Evolutionary conservation across 2,888 invertebrate genomes (phyloP).

Genomic region (Tanytarsus gracilentus): DNA sequence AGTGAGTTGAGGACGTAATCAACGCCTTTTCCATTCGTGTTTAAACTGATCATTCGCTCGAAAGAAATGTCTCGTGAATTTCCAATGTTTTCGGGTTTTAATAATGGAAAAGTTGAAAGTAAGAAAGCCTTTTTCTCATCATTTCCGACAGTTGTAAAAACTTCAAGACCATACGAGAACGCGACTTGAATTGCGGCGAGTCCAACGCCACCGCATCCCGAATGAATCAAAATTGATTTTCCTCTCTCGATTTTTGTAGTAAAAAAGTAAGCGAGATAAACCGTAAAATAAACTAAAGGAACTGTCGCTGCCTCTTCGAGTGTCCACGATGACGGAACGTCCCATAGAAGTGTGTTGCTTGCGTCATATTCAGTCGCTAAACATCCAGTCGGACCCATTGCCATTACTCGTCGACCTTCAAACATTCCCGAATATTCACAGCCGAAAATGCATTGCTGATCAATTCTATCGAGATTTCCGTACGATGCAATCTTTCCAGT

Average conservation of each 20-base stretch:
- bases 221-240: constrained; percentile 75
- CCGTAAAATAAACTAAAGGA: constrained; percentile 60
- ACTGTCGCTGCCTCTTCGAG: constrained; percentile 61
- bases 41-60: constrained; percentile 64
- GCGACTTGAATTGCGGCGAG: constrained; percentile 88
- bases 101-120: constrained; percentile 65
- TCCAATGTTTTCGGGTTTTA: constrained; percentile 53
- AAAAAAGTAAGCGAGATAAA: constrained; percentile 47
- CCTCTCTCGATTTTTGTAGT: constrained; percentile 68
- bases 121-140: constrained; percentile 72
- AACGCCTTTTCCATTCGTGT: constrained; percentile 72
- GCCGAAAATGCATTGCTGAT: constrained; percentile 50
- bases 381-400: constrained; percentile 33
- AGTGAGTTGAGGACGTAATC: constrained; percentile 77
- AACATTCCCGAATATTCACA: constrained; percentile 50
- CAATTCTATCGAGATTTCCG: constrained; percentile 53
- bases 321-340: constrained; percentile 55
- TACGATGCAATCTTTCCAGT: constrained; percentile 77
- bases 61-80: constrained; percentile 73
- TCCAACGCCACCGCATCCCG: constrained; percentile 85
- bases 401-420: constrained; percentile 51
- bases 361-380: constrained; percentile 34
- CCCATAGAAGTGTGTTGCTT: constrained; percentile 52
- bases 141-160: constrained; percentile 80
- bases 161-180: constrained; percentile 70